Evolutionary conservation across 2,113 vertebrate genomes (phyloP), one percentile per base, ranked within the genome.

Genomic region (Otocyon megalotis): DNA sequence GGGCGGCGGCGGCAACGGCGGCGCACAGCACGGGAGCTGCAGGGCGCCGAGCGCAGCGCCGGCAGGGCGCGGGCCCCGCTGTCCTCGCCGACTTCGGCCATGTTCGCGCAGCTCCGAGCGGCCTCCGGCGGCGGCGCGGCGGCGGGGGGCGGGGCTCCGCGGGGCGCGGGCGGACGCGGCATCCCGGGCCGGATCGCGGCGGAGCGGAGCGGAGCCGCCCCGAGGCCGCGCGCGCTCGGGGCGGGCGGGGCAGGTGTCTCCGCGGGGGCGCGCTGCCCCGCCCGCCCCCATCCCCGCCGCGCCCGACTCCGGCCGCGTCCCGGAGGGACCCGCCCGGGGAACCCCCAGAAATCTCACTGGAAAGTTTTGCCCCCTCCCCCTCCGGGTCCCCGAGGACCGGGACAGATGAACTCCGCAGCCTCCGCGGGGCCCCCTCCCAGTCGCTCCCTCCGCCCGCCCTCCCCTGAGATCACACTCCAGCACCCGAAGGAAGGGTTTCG

Each of bases 81-180:
- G 98, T 99, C 99, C 97, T 99, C 99, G 99, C 99, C 99, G 98
- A 99, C 99, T 99, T 99, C 99, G 96, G 98, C 98, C 98, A 98
- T 98, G 97, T 98, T 98, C 98, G 96, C 97, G 97, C 97, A 91
- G 97, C 98, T 96, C 97, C 97, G 97, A 58, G 98, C 97, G 97
- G 98, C 98, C 96, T 97, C 96, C 93, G 87, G 97, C 97, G 93
- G 98, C 97, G 97, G 98, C 97, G 96, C 97, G 85, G 88, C 94
- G 69, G 90, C 95, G 91, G 81, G 96, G 94, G 85, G 74, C 93
- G 77, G 92, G 93, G 97, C 96, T 22, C 86, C 28, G 83, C 92
- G 63, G 65, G 81, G 91, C 87, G 63, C 32, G 54, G 83, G 50
- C 76, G 56, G 79, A 72, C 86, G 90, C 77, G 43, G 74, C 67